Evolutionary conservation across 2,888 invertebrate species (phyloP).

Genomic region (Polydrusus cervinus): DNA sequence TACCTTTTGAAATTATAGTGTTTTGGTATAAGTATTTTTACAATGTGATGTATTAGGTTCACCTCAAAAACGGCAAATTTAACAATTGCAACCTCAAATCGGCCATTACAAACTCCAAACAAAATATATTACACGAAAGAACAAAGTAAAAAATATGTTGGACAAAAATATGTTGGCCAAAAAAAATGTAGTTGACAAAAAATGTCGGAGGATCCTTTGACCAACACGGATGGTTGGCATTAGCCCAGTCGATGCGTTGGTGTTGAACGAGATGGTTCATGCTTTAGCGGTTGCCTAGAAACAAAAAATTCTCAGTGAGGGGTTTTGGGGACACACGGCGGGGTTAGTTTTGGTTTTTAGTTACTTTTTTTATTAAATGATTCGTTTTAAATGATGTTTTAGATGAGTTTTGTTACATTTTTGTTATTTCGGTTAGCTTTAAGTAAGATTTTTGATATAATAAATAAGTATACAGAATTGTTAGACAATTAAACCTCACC

Average conservation of each 20-base stretch:
- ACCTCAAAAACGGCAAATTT: neutral
- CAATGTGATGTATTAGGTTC: slow-evolving; percentile 13
- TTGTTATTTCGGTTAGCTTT: slow-evolving; percentile 21
- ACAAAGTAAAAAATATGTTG: slow-evolving; percentile 49
- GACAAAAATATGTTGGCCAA: slow-evolving; percentile 45
- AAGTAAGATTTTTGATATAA: slow-evolving; percentile 9
- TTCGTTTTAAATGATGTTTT: slow-evolving; percentile 15
- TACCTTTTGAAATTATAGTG: neutral
- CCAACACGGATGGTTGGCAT: slow-evolving; percentile 63
- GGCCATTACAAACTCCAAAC: slow-evolving; percentile 16
- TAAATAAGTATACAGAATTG: neutral
- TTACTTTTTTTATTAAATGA: slow-evolving; percentile 9
- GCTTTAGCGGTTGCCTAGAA: slow-evolving; percentile 71
- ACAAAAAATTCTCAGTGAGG: slow-evolving; percentile 59
- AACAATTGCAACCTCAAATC: slow-evolving; percentile 3
- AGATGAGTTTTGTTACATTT: slow-evolving; percentile 11
- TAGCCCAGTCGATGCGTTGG: slow-evolving; percentile 65
- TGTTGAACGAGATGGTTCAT: slow-evolving; percentile 59
- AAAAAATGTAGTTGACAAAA: slow-evolving; percentile 17
- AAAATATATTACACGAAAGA: slow-evolving; percentile 9
- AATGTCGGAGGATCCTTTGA: slow-evolving; percentile 57
- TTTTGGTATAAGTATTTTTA: neutral
- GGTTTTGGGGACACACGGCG: slow-evolving; percentile 5
- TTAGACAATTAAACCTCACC: neutral
- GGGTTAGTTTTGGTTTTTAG: slow-evolving; percentile 22